A percentile compares a stretch with the other conserved stretches of the same genome.
These are phyloP conservation scores for Acrocephalus arundinaceus DNA, from an alignment of 2,113 vertebrate genomes.

Conservation along the genomic window DNA sequence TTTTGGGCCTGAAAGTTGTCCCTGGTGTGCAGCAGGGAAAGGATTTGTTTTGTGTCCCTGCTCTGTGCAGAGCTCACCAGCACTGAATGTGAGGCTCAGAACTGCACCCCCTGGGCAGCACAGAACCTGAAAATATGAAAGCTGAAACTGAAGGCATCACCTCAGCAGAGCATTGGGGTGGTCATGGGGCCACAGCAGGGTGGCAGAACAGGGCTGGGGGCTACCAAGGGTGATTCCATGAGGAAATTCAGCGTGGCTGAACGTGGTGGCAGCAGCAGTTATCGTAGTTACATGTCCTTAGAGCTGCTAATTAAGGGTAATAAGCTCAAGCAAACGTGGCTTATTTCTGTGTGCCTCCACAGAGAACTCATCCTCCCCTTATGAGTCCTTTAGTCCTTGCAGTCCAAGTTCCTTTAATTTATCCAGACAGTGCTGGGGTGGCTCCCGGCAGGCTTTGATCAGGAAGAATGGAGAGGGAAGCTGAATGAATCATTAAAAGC, in stretches of 20 bases:
- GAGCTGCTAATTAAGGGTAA: background rate
- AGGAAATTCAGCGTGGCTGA: rapidly evolving
- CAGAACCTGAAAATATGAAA: background rate
- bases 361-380: background rate
- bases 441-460: background rate
- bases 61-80: background rate
- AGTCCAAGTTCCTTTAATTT: background rate
- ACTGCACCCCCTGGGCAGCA: background rate
- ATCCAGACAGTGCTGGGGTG: background rate
- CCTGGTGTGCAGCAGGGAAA: background rate
- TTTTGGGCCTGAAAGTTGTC: background rate
- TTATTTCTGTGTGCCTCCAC: background rate
- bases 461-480: background rate
- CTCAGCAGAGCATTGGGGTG: background rate
- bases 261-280: background rate
- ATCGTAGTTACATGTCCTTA: background rate
- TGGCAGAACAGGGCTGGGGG: background rate
- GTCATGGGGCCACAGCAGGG: rapidly evolving
- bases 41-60: background rate
- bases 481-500: constrained; percentile 14
- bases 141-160: background rate
- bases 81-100: background rate
- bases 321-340: background rate
- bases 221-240: background rate
- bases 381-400: background rate